Base-by-base conservation (phyloP, 2,113 vertebrate species). In the Orthonyx spaldingii region DNA sequence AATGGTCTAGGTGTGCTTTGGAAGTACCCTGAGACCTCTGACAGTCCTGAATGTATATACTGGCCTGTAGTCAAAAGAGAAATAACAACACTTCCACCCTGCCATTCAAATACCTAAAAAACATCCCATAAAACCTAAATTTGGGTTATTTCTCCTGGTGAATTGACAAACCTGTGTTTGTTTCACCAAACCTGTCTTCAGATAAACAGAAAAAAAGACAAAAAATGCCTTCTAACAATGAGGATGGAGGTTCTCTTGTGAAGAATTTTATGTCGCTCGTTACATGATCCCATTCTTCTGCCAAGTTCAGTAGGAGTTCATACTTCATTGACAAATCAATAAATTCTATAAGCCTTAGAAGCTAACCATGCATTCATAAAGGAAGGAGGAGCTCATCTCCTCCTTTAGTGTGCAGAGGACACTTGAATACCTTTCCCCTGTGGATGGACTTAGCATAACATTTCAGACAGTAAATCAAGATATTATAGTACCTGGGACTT, bases 301-400 rank as follows among this genome's bases (percentile, higher is more conserved):
- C 55, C 66, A 89, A 74, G 68, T 94, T 95, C 90, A 94, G 50
- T 4, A 52, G 28, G 70, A 90, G 42, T 89, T 95, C 80, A 89
- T 32, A 63, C 61, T 63, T 64, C 46, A 90, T 24, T 93, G 85
- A 81, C 74, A 80, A 80, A 94, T 61, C 59, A 50, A 83, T 92
- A 94, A 84, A 86, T 77, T 79, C 81, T 84, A 21, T n/a, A 75
- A 77, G 59, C 39, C 41, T 66, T 69, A 72, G 84, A 69, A 84
- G 60, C 39, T 69, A 88, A 63, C 17, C 55, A 66, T 8, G 33
- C 33, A 61, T 15, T 55, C 59, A 15, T 33, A 68, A 80, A 47
- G 18, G 16, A 57, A 75, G 53, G 32, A 80, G 42, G 20, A 32
- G 22, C 52, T 90, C 41, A 28, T 50, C 30, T 80, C 35, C 28